phyloP scores from a whole-genome alignment of 1,140 invertebrate species.

The Araneus ventricosus region DNA sequence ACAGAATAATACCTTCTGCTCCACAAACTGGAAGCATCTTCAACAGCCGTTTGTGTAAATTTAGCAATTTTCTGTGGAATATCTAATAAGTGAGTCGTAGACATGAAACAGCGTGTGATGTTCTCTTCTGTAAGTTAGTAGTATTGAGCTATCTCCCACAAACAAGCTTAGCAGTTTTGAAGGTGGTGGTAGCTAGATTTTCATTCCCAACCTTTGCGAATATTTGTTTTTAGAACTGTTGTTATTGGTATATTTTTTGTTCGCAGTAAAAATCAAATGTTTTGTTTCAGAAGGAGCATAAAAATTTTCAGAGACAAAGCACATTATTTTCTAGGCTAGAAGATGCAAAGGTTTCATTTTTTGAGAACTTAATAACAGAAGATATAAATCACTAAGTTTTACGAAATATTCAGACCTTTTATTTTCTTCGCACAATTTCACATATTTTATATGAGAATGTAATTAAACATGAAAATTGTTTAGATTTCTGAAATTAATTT shows the following conservation, averaged over 20 bases:
- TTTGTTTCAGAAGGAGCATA: not conserved
- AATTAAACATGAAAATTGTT: too few species aligned
- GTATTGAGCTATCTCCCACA: not conserved
- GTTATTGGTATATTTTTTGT: too few species aligned
- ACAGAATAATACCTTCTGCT: not conserved
- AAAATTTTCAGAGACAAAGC: too few species aligned
- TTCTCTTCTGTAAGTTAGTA: not conserved
- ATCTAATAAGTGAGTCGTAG: not conserved
- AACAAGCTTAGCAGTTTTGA: not conserved
- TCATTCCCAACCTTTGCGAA: not conserved
- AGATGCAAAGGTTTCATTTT: too few species aligned
- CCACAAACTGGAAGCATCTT: not conserved
- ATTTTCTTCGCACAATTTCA: too few species aligned
- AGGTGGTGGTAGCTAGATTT: not conserved
- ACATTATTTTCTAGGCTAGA: too few species aligned
- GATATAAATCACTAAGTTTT: too few species aligned
- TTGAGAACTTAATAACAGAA: too few species aligned
- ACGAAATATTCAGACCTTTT: too few species aligned
- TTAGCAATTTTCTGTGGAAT: conserved; percentile 12
- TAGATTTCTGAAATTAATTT: too few species aligned
- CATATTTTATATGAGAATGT: too few species aligned
- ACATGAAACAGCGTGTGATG: not conserved
- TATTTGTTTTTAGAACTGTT: not conserved
- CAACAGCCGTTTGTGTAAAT: not conserved
- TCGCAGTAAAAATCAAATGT: not conserved